These are phyloP conservation scores for Macrobrachium nipponense DNA, from an alignment of 1,140 invertebrate genomes.

Conservation along the genomic window DNA sequence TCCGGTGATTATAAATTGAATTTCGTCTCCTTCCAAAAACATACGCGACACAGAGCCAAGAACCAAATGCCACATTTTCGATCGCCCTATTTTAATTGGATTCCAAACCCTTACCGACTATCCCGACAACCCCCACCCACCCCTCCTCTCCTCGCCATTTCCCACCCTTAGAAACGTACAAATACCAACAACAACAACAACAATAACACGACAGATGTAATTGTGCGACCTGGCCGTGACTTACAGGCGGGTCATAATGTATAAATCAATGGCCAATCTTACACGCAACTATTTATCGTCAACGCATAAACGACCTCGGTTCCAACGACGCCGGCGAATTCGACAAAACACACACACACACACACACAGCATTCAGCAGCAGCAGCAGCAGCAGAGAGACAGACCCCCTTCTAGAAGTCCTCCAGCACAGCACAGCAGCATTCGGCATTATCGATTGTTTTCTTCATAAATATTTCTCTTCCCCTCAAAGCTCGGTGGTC, in stretches of 20 bases:
- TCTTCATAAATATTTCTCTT: background rate
- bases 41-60: background rate
- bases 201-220: background rate
- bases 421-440: background rate
- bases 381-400: background rate
- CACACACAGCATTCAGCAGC: constrained; percentile 11
- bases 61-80: too few relatives aligned
- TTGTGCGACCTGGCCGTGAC: background rate
- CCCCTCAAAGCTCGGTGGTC: background rate
- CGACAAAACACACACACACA: constrained; percentile 9
- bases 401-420: too few relatives aligned
- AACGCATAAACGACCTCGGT: background rate
- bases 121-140: background rate
- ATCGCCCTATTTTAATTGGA: background rate
- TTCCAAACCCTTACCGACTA: background rate
- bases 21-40: constrained; percentile 60
- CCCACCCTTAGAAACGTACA: background rate
- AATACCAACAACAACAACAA: too few relatives aligned
- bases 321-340: background rate
- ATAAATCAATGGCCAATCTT: constrained; percentile 31
- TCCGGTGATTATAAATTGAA: constrained; percentile 62
- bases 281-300: constrained; percentile 4
- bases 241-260: background rate
- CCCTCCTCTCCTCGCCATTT: background rate
- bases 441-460: background rate